These are phyloP conservation scores for Nothocercus nigrocapillus DNA, from an alignment of 2,113 vertebrate species.

Conservation along the genomic window DNA sequence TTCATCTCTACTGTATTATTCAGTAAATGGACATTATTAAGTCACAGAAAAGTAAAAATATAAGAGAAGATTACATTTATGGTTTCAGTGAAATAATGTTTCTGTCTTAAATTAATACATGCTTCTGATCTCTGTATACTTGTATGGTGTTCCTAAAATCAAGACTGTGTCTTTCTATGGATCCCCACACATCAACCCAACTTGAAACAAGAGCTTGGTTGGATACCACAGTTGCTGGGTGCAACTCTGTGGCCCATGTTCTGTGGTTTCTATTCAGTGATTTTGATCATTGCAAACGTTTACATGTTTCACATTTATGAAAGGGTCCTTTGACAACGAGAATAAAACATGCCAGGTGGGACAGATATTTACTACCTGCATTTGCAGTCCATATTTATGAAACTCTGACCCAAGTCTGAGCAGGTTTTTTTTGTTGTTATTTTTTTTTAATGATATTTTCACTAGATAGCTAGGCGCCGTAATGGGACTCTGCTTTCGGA, in stretches of 20 bases:
- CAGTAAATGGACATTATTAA: slow-evolving; percentile 23
- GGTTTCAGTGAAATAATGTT: background rate
- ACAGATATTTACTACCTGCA: background rate
- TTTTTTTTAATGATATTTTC: background rate
- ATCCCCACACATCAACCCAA: background rate
- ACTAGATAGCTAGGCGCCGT: background rate
- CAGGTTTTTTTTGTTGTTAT: no score
- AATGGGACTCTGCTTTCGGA: background rate
- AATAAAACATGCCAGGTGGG: background rate
- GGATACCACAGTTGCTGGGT: background rate
- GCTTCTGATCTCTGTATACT: background rate
- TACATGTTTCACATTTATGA: background rate
- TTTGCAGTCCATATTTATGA: background rate
- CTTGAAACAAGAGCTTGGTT: background rate
- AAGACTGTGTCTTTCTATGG: background rate
- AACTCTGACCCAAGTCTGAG: background rate
- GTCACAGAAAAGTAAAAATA: background rate
- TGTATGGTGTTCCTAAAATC: background rate
- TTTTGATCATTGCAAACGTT: background rate
- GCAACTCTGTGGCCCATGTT: background rate
- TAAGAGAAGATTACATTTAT: background rate
- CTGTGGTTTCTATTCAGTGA: accelerated
- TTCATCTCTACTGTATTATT: background rate
- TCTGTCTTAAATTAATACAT: background rate
- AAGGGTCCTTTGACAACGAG: background rate